A percentile compares a stretch with the other conserved stretches of the same genome.
Conservation (phyloP, 2,888 invertebrate genomes). For the Ganaspis brasiliensis region DNA sequence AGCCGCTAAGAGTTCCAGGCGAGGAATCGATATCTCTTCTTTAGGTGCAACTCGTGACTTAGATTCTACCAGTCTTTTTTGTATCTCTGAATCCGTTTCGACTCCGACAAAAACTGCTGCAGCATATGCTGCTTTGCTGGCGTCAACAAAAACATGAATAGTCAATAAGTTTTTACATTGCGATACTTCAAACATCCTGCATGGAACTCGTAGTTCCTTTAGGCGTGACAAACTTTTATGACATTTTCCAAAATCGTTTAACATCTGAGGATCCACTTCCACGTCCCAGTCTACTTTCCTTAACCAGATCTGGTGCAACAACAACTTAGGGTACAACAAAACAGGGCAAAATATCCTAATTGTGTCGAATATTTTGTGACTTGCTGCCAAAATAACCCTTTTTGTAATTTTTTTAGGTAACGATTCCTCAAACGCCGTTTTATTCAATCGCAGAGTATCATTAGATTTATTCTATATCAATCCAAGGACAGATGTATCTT, state of each 20-base stretch:
- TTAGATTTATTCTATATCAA: constrained; percentile 49
- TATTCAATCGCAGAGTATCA: constrained; percentile 49
- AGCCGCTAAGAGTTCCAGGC: constrained; percentile 69
- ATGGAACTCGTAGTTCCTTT: background rate
- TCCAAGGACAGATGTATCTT: constrained; percentile 49
- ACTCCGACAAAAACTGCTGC: constrained; percentile 48
- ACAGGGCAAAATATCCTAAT: constrained; percentile 53
- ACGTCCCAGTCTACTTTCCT: constrained; percentile 53
- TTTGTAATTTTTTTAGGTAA: constrained; percentile 33
- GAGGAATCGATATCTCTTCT: constrained; percentile 65
- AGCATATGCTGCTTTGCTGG: constrained; percentile 64
- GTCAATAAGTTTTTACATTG: constrained; percentile 45
- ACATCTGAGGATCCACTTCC: constrained; percentile 32
- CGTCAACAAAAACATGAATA: constrained; percentile 66
- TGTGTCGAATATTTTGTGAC: constrained; percentile 56
- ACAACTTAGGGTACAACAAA: constrained; percentile 54
- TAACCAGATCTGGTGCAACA: constrained; percentile 54
- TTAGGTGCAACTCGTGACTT: constrained; percentile 68
- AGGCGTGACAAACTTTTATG: background rate
- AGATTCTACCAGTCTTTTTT: constrained; percentile 57
- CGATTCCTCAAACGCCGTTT: background rate
- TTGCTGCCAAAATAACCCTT: constrained; percentile 42
- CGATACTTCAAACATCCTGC: background rate
- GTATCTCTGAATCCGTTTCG: background rate
- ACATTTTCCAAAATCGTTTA: background rate